phyloP scores from a whole-genome alignment of 2,797 vertebrate species.

The Silurus aristotelis region DNA sequence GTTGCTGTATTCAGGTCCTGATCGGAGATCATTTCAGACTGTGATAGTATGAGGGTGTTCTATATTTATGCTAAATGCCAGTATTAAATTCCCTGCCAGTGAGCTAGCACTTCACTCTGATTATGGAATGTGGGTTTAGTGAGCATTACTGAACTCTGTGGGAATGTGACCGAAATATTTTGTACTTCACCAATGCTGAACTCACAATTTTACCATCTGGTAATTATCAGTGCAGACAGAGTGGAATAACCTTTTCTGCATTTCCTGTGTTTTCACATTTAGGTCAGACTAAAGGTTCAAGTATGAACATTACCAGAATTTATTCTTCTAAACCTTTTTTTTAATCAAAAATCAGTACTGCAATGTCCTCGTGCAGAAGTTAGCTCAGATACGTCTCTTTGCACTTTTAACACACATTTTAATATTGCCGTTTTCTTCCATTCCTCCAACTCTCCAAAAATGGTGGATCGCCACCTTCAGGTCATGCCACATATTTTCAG shows the following conservation, averaged over 20 bases:
- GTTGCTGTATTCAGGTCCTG: background rate
- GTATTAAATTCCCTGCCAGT: background rate
- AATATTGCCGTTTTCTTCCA: background rate
- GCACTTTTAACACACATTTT: background rate
- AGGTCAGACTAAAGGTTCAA: background rate
- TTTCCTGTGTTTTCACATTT: background rate
- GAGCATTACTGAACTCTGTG: slow-evolving; percentile 14
- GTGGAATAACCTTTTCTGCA: slow-evolving; percentile 2
- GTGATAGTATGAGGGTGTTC: background rate
- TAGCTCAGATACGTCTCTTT: background rate
- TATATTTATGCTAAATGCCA: background rate
- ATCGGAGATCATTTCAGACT: background rate
- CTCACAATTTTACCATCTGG: slow-evolving; percentile 16
- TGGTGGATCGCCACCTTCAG: background rate
- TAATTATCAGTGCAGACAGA: slow-evolving; percentile 20
- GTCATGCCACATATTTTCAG: slow-evolving; percentile 12
- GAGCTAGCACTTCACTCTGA: background rate
- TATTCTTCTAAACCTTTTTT: background rate
- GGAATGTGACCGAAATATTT: slow-evolving; percentile 17
- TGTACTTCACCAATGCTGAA: background rate
- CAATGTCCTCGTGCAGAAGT: background rate
- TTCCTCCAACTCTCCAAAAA: background rate
- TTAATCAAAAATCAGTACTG: background rate
- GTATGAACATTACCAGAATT: background rate
- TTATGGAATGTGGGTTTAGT: background rate